Conservation (phyloP, 2,888 invertebrate species). For the Mylabris sibirica region DNA sequence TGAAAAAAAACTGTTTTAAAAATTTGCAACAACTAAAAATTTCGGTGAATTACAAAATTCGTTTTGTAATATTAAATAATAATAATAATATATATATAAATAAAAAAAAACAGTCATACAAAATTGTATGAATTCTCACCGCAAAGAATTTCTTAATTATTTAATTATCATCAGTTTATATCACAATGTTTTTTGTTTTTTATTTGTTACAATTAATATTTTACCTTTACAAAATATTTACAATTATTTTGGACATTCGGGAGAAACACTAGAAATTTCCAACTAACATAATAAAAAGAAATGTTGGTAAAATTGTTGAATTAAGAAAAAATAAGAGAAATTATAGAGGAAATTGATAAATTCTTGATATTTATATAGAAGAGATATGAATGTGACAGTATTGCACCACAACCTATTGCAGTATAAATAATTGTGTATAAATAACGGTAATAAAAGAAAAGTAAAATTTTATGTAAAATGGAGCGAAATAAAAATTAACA, state of each 20-base stretch:
- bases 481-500: conserved; percentile 3
- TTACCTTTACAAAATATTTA: conserved; percentile 26
- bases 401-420: conserved; percentile 35
- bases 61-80: conserved; percentile 17
- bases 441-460: conserved; percentile 23
- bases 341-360: background rate
- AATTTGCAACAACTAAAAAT: conserved; percentile 14
- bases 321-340: conserved; percentile 4
- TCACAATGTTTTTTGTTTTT: conserved; percentile 39
- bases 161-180: conserved; percentile 43
- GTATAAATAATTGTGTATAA: conserved; percentile 23
- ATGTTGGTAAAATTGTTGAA: no score
- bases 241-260: conserved; percentile 25
- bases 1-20: background rate
- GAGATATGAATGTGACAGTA: conserved; percentile 15
- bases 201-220: conserved; percentile 16
- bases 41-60: conserved; percentile 19
- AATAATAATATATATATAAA: conserved; percentile 12
- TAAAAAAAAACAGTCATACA: conserved; percentile 9
- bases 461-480: conserved; percentile 19
- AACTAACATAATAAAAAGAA: conserved; percentile 20
- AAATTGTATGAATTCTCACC: conserved; percentile 19
- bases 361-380: conserved; percentile 23
- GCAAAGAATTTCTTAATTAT: conserved; percentile 21
- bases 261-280: conserved; percentile 21